Evolutionary conservation across 2,888 invertebrate genomes (phyloP), one percentile per base, ranked within the genome.

Genomic region (Dicyrtoma fusca): DNA sequence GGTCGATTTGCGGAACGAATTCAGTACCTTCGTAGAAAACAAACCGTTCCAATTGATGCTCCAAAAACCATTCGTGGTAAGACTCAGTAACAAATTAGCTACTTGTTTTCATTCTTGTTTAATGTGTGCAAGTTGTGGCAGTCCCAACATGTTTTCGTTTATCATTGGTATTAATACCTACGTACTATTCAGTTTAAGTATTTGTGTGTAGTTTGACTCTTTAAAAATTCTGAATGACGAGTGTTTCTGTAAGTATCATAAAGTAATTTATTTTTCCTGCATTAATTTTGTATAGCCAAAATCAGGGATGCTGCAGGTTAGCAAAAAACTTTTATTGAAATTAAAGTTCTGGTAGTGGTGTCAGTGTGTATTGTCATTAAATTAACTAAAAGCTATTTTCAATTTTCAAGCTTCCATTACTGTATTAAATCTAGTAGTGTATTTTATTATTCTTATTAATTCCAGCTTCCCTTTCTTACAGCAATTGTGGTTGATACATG

Each of bases 11-110:
- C 92, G 80, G 92, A 97, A 79, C 88, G 90, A 77, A 92, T 95
- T 0, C 95, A 97, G 83, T 97, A 96, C 84, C 87, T 96, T 62
- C 88, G 97, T n/a, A 87, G 96, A 62, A 94, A 93, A 83, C 94
- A 97, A 68, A 92, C 96, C 26, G 95, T 97, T 82, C 97, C 97
- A 1, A 87, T 97, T 70, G 95, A 95, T 84, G 86, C 95, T 79
- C 95, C 96, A 0, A 93, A 94, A 84, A 94, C 94, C 76, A 89
- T 95, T 13, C 88, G 95, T 84, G 91, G 91, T 91, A 83, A 83
- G 82, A 81, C n/a, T n/a, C n/a, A n/a, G n/a, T n/a, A n/a, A n/a
- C n/a, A n/a, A n/a, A n/a, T n/a, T n/a, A n/a, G n/a, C n/a, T n/a
- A n/a, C n/a, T n/a, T n/a, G n/a, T n/a, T n/a, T n/a, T n/a, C n/a